phyloP scores from a whole-genome alignment of 2,113 vertebrate genomes.

The Coracopsis vasa region DNA sequence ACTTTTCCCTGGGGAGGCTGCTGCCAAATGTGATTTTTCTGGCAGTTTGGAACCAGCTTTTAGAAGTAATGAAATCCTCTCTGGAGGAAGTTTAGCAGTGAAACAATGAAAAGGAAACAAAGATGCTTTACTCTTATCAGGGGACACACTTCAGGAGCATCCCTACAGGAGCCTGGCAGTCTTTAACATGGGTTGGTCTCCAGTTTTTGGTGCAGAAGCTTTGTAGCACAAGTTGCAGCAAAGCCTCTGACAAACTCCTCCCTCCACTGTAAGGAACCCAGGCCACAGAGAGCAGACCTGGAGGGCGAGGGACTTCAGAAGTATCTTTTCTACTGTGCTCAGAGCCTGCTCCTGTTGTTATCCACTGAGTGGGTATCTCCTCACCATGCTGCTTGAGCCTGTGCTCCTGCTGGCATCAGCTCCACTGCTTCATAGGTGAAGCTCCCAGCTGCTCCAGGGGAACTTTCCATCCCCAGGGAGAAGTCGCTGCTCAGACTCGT shows the following conservation, averaged over 20 bases:
- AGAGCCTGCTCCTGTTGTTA: background rate
- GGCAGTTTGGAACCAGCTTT: background rate
- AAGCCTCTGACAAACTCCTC: background rate
- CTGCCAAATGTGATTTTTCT: background rate
- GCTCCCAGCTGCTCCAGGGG: slow-evolving; percentile 78
- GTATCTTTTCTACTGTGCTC: background rate
- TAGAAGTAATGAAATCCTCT: background rate
- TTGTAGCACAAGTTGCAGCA: background rate
- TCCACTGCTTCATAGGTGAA: slow-evolving; percentile 85
- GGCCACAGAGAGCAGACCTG: background rate
- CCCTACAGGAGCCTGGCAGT: background rate
- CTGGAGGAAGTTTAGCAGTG: background rate
- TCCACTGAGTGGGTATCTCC: background rate
- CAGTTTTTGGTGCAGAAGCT: background rate
- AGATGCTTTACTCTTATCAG: background rate
- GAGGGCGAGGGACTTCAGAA: background rate
- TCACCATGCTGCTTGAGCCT: slow-evolving; percentile 86
- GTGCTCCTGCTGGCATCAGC: slow-evolving; percentile 78
- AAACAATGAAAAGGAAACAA: background rate
- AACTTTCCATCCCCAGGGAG: slow-evolving; percentile 90
- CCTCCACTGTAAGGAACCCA: background rate
- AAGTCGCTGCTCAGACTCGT: slow-evolving; percentile 96
- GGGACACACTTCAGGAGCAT: background rate
- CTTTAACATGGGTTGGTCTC: background rate
- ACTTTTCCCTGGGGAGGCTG: background rate